These are phyloP conservation scores for Psilanteris sp. DNA, from an alignment of 1,140 invertebrate species.

Conservation along the genomic window DNA sequence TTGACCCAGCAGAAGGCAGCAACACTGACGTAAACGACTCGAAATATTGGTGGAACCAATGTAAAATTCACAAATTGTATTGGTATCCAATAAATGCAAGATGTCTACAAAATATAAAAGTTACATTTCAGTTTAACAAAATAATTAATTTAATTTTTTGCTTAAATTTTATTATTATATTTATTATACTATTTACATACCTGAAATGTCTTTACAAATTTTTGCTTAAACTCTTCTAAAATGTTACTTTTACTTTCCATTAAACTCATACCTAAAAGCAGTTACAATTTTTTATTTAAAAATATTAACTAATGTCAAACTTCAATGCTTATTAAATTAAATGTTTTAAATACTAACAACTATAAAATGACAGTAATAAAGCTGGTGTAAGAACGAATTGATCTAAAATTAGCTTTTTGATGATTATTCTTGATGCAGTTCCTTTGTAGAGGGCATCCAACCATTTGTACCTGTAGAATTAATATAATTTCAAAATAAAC, in stretches of 20 bases:
- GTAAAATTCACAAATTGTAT: slow-evolving; percentile 88
- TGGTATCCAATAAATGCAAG: slow-evolving; percentile 89
- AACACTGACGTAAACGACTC: slow-evolving; percentile 86
- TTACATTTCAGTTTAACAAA: too few relatives aligned
- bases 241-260: slow-evolving; percentile 85
- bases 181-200: slow-evolving; percentile 72
- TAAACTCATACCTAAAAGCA: slow-evolving; percentile 83
- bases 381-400: slow-evolving; percentile 88
- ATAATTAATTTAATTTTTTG: too few relatives aligned
- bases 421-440: slow-evolving; percentile 82
- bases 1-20: slow-evolving; percentile 89
- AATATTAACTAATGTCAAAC: too few relatives aligned
- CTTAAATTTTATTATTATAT: too few relatives aligned
- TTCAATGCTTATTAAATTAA: too few relatives aligned
- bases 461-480: slow-evolving; percentile 86
- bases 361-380: slow-evolving; percentile 85
- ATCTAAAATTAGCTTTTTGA: slow-evolving; percentile 87
- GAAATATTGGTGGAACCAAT: slow-evolving; percentile 83
- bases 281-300: neutral
- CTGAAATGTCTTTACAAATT: slow-evolving; percentile 86
- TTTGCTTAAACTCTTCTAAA: slow-evolving; percentile 85
- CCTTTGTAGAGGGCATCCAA: slow-evolving; percentile 86
- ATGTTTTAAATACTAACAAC: slow-evolving; percentile 81
- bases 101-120: slow-evolving; percentile 73
- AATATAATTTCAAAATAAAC: neutral